Evolutionary conservation across 2,888 invertebrate genomes (phyloP).

Genomic region (Andrena minutula): DNA sequence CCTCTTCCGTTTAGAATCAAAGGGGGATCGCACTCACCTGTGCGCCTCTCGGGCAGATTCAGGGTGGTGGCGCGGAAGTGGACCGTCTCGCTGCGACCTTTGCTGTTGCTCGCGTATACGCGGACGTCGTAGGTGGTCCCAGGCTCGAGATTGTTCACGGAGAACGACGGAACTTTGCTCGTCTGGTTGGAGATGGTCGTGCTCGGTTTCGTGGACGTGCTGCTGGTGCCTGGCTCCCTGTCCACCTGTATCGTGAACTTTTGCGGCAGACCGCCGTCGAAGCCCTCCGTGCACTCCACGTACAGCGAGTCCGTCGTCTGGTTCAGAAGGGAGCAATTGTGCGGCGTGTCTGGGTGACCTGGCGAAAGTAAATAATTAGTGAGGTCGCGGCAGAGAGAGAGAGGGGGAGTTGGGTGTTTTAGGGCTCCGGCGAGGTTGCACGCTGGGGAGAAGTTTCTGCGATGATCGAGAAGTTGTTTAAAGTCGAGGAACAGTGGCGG

Average conservation of each 20-base stretch:
- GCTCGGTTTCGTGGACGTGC: constrained; percentile 37
- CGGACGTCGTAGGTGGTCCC: constrained; percentile 90
- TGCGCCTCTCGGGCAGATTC: constrained; percentile 90
- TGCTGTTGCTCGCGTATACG: constrained; percentile 90
- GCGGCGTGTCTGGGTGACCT: constrained; percentile 91
- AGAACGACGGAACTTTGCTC: constrained; percentile 88
- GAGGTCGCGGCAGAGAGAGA: not conserved
- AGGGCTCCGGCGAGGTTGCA: not conserved
- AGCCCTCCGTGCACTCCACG: constrained; percentile 91
- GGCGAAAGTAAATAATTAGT: constrained; percentile 53
- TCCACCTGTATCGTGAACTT: constrained; percentile 90
- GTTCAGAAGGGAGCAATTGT: constrained; percentile 91
- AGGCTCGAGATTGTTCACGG: constrained; percentile 89
- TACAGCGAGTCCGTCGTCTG: constrained; percentile 90
- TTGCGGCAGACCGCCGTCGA: constrained; percentile 91
- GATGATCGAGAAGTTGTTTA: no score
- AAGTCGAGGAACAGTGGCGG: not conserved
- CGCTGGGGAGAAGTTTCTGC: not conserved
- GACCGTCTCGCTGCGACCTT: constrained; percentile 89
- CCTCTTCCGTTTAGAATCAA: constrained; percentile 6
- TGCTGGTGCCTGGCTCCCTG: constrained; percentile 68
- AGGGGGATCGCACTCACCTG: constrained; percentile 86
- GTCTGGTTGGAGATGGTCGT: constrained; percentile 87
- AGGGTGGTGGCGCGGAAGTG: constrained; percentile 90
- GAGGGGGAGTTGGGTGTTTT: not conserved